phyloP scores from a whole-genome alignment of 2,113 vertebrate species.

The Pachypanchax playfairii region DNA sequence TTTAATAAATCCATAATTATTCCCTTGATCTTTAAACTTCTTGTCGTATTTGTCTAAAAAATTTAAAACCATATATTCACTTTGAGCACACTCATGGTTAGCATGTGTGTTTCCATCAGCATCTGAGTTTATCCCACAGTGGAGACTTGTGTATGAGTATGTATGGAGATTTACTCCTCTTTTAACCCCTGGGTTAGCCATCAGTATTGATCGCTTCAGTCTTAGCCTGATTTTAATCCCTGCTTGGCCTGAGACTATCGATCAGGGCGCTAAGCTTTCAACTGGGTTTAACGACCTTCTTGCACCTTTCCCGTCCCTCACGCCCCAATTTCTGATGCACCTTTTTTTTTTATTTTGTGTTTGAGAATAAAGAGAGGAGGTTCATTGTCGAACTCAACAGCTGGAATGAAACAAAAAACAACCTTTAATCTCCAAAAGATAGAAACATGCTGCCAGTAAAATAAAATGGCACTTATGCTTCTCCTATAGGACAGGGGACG shows the following conservation, averaged over 20 bases:
- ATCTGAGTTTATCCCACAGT: conserved; percentile 63
- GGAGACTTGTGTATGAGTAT: conserved; percentile 72
- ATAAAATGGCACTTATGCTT: conserved; percentile 57
- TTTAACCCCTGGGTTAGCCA: conserved; percentile 79
- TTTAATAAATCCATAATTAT: conserved; percentile 45
- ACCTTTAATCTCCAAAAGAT: conserved; percentile 25
- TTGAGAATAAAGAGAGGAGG: conserved; percentile 41
- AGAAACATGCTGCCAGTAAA: conserved; percentile 48
- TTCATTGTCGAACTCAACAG: conserved; percentile 54
- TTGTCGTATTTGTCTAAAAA: conserved; percentile 24
- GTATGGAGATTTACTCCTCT: conserved; percentile 79
- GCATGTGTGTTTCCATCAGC: conserved; percentile 73
- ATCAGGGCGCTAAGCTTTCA: conserved; percentile 77
- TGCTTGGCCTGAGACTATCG: conserved; percentile 74
- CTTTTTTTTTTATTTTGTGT: conserved; percentile 39
- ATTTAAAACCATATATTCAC: conserved; percentile 27
- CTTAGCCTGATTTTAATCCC: conserved; percentile 81
- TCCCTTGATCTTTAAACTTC: conserved; percentile 24
- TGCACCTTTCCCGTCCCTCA: conserved; percentile 37
- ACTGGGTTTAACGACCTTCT: conserved; percentile 75
- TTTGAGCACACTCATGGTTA: conserved; percentile 45
- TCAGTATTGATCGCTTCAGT: conserved; percentile 79
- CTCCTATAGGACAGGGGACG: conserved; percentile 49
- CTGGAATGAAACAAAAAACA: conserved; percentile 43
- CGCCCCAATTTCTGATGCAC: conserved; percentile 21